These are phyloP conservation scores for Isoperla grammatica DNA, from an alignment of 2,888 invertebrate species.

Conservation along the genomic window DNA sequence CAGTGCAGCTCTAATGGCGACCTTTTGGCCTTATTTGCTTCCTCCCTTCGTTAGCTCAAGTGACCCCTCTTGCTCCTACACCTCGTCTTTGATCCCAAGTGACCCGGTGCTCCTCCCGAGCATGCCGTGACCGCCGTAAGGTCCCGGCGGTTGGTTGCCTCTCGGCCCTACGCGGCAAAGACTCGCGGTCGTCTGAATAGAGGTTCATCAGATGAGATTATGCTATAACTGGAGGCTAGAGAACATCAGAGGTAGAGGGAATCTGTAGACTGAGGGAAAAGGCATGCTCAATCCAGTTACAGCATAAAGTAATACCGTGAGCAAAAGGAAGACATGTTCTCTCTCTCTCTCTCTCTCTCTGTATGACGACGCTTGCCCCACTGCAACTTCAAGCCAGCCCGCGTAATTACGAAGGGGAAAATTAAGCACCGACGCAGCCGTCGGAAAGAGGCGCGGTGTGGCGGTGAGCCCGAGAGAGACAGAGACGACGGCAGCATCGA, in stretches of 20 bases:
- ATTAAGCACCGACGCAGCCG: constrained; percentile 47
- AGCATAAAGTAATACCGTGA: constrained; percentile 28
- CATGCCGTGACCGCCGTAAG: constrained; percentile 25
- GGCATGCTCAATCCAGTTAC: constrained; percentile 30
- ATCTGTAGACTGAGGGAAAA: constrained; percentile 24
- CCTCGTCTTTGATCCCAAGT: constrained; percentile 36
- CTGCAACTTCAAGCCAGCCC: constrained; percentile 33
- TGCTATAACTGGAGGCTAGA: constrained; percentile 31
- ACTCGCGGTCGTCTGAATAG: constrained; percentile 34
- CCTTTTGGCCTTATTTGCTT: constrained; percentile 41
- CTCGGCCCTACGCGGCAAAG: constrained; percentile 13
- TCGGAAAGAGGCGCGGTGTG: constrained; percentile 16
- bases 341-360: constrained; percentile 9
- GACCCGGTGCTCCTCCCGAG: constrained; percentile 21
- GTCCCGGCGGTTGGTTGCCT: constrained; percentile 21
- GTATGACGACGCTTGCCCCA: constrained; percentile 2
- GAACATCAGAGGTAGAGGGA: constrained; percentile 35
- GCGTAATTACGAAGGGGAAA: constrained; percentile 47
- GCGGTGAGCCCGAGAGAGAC: background rate
- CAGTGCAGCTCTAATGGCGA: constrained; percentile 44
- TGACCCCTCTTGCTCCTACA: constrained; percentile 35
- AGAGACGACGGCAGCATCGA: background rate
- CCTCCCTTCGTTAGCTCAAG: constrained; percentile 39
- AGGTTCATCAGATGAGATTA: constrained; percentile 36
- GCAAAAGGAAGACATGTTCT: constrained; percentile 23